Base-by-base conservation (phyloP, 2,888 invertebrate species). In the Piscicola geometra region DNA sequence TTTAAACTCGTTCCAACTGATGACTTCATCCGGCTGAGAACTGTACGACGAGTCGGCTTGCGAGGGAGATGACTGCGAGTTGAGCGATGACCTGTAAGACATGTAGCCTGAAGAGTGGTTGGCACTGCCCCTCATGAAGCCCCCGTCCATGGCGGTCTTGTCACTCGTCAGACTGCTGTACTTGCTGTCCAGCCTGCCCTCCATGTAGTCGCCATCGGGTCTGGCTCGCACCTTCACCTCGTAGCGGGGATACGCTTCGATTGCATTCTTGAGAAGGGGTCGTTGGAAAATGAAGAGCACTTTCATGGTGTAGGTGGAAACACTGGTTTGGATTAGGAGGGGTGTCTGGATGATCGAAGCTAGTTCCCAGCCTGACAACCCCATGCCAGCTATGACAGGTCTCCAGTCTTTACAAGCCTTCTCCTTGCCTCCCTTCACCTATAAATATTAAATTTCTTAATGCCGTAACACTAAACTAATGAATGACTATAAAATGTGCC, bases 301-400 rank as follows among this genome's bases (percentile, higher is more conserved):
- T 71, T 80, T 81, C 77, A 80, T 78, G 28, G 78, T 78, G 77
- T 78, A 79, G 33, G 73, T 79, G 25, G 76, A 78, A 71, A 79
- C 78, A 35, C 75, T 77, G 18, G 79, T 79, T 69, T 79, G 79
- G 18, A 77, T 66, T 30, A 79, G 75, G 47, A 74, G 68, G 21
- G 79, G 79, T 18, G 79, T 79, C 74, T 79, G 79, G 21, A 79
- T 69, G 64, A 79, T 76, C 36, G 79, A 74, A 5, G 83, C 82
- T 28, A 84, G 78, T 77, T 84, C 83, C 84, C 84, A 84, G 21
- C 84, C 84, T n/a, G 77, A 78, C 30, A 78, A 77, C 0, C 83
- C 84, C 81, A 83, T 82, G 9, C 81, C 81, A 9, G 81, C 81
- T 30, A 83, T 80, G 1, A 81, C 75, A 1, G 81, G 81, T 32